Percentiles rank a stretch among this genome's conserved stretches.
phyloP scores from a whole-genome alignment of 2,888 invertebrate genomes.

The Perdita meconis region DNA sequence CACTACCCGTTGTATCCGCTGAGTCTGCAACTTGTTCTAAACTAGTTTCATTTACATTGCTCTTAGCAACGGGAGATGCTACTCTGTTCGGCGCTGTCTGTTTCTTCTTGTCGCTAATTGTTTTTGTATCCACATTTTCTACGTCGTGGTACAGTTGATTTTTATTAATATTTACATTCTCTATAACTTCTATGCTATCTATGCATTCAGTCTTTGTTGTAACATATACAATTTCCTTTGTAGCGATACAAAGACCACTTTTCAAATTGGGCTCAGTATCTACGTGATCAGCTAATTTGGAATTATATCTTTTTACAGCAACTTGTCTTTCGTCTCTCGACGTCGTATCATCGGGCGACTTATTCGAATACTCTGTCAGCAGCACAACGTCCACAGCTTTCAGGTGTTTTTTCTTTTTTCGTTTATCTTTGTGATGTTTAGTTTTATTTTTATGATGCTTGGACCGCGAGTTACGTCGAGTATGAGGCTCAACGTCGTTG shows the following conservation, averaged over 20 bases:
- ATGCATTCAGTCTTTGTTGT: slow-evolving; percentile 74
- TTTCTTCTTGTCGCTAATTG: slow-evolving; percentile 6
- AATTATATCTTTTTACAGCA: slow-evolving; percentile 28
- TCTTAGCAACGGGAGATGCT: neutral
- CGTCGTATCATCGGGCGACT: neutral
- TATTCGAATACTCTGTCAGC: slow-evolving; percentile 14
- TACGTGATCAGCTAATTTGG: slow-evolving; percentile 36
- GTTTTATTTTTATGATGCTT: slow-evolving; percentile 81
- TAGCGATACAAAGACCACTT: slow-evolving; percentile 39
- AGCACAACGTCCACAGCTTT: slow-evolving; percentile 26
- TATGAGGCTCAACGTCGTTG: slow-evolving; percentile 68
- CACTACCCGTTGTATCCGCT: neutral
- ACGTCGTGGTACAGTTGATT: slow-evolving; percentile 39
- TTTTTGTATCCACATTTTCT: slow-evolving; percentile 14
- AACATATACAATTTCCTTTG: slow-evolving; percentile 61
- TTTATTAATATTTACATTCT: slow-evolving; percentile 70
- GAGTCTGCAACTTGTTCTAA: slow-evolving; percentile 5
- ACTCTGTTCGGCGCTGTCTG: slow-evolving; percentile 9
- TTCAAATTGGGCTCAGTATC: slow-evolving; percentile 56
- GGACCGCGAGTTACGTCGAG: slow-evolving; percentile 75
- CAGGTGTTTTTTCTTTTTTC: slow-evolving; percentile 77
- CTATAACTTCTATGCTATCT: slow-evolving; percentile 69
- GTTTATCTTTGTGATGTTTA: slow-evolving; percentile 82
- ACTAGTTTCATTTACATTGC: neutral
- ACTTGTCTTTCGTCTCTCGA: slow-evolving; percentile 28